Percentiles rank a stretch among this genome's conserved stretches.
These are phyloP conservation scores for Chrysina gloriosa DNA, from an alignment of 2,888 invertebrate genomes.

Conservation along the genomic window DNA sequence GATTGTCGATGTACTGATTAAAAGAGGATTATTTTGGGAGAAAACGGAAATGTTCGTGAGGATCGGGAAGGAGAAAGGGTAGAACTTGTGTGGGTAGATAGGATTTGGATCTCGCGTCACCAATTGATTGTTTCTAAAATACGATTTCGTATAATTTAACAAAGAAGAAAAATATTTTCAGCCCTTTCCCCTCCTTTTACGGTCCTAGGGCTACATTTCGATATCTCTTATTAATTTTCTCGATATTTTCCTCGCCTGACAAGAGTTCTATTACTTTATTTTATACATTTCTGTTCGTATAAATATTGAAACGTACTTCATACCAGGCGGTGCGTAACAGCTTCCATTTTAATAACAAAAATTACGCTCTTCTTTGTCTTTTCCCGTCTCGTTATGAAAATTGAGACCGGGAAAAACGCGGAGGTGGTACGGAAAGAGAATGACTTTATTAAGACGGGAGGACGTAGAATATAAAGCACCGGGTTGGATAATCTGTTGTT, in stretches of 20 bases:
- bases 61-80: no score
- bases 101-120: no score
- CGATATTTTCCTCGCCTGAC: not conserved
- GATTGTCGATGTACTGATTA: no score
- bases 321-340: not conserved
- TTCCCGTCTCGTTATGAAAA: not conserved
- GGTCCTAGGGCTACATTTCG: no score
- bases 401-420: not conserved
- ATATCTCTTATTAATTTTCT: slow-evolving; percentile 11
- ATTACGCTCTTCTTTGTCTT: not conserved
- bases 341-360: not conserved
- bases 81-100: no score
- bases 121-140: no score
- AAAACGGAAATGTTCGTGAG: no score
- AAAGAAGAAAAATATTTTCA: no score
- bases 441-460: slow-evolving; percentile 23
- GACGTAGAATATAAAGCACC: not conserved
- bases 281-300: not conserved
- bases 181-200: no score
- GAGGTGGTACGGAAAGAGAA: not conserved
- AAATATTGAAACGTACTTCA: slow-evolving; percentile 9
- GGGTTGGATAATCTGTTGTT: slow-evolving; percentile 19
- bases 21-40: no score
- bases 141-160: no score
- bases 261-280: slow-evolving; percentile 17